Evolutionary conservation across 2,797 vertebrate genomes (phyloP), one percentile per base, ranked within the genome.

Genomic region (Clarias pachynema): DNA sequence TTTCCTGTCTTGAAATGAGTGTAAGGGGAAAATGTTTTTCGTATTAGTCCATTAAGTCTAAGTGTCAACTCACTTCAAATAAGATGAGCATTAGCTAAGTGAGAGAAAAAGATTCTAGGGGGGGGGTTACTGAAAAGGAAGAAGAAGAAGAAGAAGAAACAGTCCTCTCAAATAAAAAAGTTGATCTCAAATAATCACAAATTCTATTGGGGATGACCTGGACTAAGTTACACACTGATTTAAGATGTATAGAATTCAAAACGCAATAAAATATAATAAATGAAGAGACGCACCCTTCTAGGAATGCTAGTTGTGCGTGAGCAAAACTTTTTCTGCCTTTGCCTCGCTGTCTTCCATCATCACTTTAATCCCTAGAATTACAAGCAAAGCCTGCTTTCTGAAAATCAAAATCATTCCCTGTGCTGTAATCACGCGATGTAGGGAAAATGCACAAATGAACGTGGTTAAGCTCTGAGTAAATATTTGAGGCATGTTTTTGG

Each of bases 331-430:
- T 75, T 85, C 53, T 68, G 69, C 84, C 79, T 82, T 80, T 82
- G 29, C 66, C 83, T 87, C 68, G 16, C 84, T 86, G 77, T 85
- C 79, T 89, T 85, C 78, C 72, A 85, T 85, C 89, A 88, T 84
- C 78, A 72, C 81, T 62, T 82, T 86, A 88, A 88, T 89, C 68
- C 78, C 57, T 75, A 70, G 82, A 86, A 89, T 89, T 79, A 87
- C 87, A 74, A 86, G 70, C 84, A 84, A 88, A 87, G 84, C 78
- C 62, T 84, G 70, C 40, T 57, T 87, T 85, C 62, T 79, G 62
- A 88, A 88, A 87, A 86, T 82, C 70, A 73, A 81, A 66, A 62
- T 44, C 73, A 77, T 84, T 87, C 86, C 81, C 81, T 37, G 72
- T 84, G 81, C 44, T 87, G 77, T 53, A 88, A 87, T 87, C 84